Evolutionary conservation across 2,113 vertebrate genomes (phyloP), one percentile per base, ranked within the genome.

Genomic region (Salvator merianae): DNA sequence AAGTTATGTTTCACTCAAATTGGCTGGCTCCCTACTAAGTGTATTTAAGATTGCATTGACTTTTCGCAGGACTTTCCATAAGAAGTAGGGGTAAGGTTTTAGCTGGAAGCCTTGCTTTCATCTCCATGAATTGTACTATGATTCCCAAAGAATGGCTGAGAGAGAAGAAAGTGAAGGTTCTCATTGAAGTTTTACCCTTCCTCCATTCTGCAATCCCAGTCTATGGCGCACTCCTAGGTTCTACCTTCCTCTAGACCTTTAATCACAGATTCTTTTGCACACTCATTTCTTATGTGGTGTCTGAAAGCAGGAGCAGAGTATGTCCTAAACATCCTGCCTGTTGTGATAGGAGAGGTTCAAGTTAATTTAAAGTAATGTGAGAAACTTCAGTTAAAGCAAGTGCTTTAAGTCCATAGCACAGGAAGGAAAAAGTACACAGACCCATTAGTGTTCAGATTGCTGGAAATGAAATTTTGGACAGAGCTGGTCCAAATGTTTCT

Each of bases 221-320:
- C n/a, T n/a, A n/a, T n/a, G n/a, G n/a, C n/a, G n/a, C n/a, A n/a
- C n/a, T 30, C 22, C 10, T 68, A 65, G 14, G 34, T 84, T 34
- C 75, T 70, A 9, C 7, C 63, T 89, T 84, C n/a, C 12, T 71
- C 10, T 80, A 88, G 88, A 87, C 2, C 59, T 88, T 94, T 73
- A 87, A 89, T 38, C 20, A 12, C 36, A 43, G 16, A 13, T 75
- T 75, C 14, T 47, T 28, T 7, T 34, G 22, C 28, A 55, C 18
- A 13, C 24, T 20, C 40, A 66, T 38, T 36, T 30, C 55, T 89
- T 86, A 43, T n/a, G 86, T 93, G 93, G 91, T 87, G 81, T 82
- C 88, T 79, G 50, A 80, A 87, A 32, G 8, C 88, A 24, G 7
- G 91, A 87, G 81, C 77, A 90, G 88, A 93, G n/a, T n/a, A n/a